Percentiles rank a stretch among this genome's conserved stretches.
phyloP scores from a whole-genome alignment of 2,888 invertebrate genomes.

The Xiphydria camelus region DNA sequence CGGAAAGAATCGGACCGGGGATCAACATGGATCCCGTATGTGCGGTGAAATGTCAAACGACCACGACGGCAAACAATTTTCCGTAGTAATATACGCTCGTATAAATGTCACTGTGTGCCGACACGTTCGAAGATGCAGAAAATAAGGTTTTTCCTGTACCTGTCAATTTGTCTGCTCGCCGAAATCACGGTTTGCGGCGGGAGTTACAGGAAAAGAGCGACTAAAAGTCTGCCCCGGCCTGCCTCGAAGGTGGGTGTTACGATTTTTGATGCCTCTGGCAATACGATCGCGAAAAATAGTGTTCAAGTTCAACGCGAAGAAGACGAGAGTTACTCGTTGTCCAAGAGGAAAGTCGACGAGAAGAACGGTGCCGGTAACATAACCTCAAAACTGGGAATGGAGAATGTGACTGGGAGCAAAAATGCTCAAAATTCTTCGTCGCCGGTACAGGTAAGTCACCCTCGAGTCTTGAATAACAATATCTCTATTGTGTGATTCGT shows the following conservation, averaged over 20 bases:
- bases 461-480: too few relatives aligned
- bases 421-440: constrained; percentile 15
- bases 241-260: not conserved
- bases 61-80: not conserved
- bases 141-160: constrained; percentile 33
- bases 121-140: constrained; percentile 34
- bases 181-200: constrained; percentile 29
- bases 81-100: too few relatives aligned
- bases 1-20: not conserved
- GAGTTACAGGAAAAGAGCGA: constrained; percentile 15
- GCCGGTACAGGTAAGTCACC: too few relatives aligned
- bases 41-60: constrained; percentile 17
- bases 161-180: constrained; percentile 33
- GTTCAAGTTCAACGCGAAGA: too few relatives aligned
- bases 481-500: too few relatives aligned
- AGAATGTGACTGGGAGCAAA: constrained; percentile 18
- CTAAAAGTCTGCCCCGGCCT: not conserved
- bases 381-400: constrained; percentile 24
- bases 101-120: too few relatives aligned
- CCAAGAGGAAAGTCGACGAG: constrained; percentile 7
- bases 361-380: constrained; percentile 17
- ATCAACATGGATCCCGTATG: constrained; percentile 26
- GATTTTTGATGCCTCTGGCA: not conserved
- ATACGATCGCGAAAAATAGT: too few relatives aligned
- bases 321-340: too few relatives aligned